These are phyloP conservation scores for Thaleichthys pacificus DNA, from an alignment of 2,797 vertebrate genomes.

Conservation along the genomic window DNA sequence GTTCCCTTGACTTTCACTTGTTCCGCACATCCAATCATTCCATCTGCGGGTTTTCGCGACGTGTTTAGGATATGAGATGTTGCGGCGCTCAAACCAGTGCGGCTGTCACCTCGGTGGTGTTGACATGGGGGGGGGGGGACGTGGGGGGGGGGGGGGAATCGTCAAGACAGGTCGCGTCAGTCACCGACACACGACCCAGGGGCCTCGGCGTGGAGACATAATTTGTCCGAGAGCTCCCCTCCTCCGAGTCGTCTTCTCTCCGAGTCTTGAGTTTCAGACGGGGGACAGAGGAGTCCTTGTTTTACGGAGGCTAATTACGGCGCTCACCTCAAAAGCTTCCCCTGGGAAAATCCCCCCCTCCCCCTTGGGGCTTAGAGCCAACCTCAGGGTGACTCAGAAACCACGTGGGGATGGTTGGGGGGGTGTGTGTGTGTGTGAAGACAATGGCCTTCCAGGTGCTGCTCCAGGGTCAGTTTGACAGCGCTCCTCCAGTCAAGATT, in stretches of 20 bases:
- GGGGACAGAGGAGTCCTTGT: slow-evolving; percentile 71
- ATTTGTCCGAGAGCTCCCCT: slow-evolving; percentile 52
- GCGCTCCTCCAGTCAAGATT: not conserved
- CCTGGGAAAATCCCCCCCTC: slow-evolving; percentile 17
- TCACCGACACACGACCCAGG: slow-evolving; percentile 57
- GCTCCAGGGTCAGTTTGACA: not conserved
- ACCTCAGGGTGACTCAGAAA: slow-evolving; percentile 62
- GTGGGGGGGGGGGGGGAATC: slow-evolving; percentile 35
- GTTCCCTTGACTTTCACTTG: slow-evolving; percentile 56
- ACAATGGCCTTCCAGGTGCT: slow-evolving; percentile 25
- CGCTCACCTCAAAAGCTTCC: slow-evolving; percentile 70
- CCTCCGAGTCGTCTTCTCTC: not conserved
- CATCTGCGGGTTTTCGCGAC: slow-evolving; percentile 11
- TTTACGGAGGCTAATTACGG: slow-evolving; percentile 64
- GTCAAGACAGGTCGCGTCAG: slow-evolving; percentile 44
- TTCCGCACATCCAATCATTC: slow-evolving; percentile 36
- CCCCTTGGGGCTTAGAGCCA: slow-evolving; percentile 47
- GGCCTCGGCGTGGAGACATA: slow-evolving; percentile 54
- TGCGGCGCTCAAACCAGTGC: slow-evolving; percentile 3
- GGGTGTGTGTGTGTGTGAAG: slow-evolving; percentile 39
- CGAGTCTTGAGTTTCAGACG: slow-evolving; percentile 65
- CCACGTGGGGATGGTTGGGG: slow-evolving; percentile 29
- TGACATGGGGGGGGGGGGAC: no score
- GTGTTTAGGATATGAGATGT: slow-evolving; percentile 36
- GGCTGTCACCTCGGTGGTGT: slow-evolving; percentile 10